Conservation (phyloP, 2,797 vertebrate genomes). For the Synaphobranchus kaupii region DNA sequence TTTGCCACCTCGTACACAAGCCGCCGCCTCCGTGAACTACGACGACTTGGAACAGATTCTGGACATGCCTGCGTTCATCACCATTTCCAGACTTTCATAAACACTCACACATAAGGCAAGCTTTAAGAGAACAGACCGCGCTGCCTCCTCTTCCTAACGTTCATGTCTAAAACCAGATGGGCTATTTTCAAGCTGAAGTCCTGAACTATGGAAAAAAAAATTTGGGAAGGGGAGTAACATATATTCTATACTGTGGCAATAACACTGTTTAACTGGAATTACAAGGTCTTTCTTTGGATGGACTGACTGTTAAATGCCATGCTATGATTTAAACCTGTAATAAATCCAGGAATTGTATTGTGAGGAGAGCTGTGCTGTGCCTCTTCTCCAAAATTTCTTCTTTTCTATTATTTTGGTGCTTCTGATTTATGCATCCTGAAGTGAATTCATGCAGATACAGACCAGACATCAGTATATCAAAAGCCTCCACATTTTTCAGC, state of each 20-base stretch:
- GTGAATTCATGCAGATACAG: conserved; percentile 44
- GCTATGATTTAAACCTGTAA: not conserved
- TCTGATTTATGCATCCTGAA: conserved; percentile 47
- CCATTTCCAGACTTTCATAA: conserved; percentile 40
- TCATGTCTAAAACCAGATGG: conserved; percentile 48
- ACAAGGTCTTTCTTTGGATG: not conserved
- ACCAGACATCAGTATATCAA: conserved; percentile 39
- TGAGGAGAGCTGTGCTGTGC: conserved; percentile 12
- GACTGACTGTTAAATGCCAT: not conserved
- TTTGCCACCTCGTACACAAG: conserved; percentile 29
- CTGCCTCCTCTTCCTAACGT: conserved; percentile 43
- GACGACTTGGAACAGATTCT: conserved; percentile 27
- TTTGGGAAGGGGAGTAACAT: not conserved
- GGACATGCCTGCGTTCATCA: conserved; percentile 35
- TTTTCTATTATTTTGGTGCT: conserved; percentile 31
- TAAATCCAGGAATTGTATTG: conserved; percentile 9
- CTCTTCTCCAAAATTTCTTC: conserved; percentile 27
- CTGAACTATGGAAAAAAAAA: conserved; percentile 18
- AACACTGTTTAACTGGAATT: conserved; percentile 4
- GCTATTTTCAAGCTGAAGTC: conserved; percentile 34
- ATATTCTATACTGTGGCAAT: not conserved
- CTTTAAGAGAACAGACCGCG: conserved; percentile 38
- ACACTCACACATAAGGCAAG: conserved; percentile 43
- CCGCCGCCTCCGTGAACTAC: conserved; percentile 42
- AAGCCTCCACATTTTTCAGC: conserved; percentile 38